Evolutionary conservation across 2,888 invertebrate genomes (phyloP).

Genomic region (Macrophya annulata): DNA sequence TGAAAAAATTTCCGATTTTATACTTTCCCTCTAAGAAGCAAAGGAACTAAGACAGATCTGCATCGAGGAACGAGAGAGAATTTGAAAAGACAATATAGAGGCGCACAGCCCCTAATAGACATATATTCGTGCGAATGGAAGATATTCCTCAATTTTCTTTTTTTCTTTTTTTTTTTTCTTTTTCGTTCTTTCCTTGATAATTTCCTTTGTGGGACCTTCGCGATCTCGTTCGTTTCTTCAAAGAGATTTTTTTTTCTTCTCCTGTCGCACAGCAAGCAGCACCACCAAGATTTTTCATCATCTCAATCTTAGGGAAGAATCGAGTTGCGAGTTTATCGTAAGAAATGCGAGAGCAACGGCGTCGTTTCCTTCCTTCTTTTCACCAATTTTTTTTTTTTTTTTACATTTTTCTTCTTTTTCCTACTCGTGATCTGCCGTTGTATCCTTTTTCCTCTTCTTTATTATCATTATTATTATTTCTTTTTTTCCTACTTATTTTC

Average conservation of each 20-base stretch:
- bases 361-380: background rate
- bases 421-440: background rate
- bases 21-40: background rate
- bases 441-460: background rate
- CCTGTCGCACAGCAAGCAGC: too few species aligned
- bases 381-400: background rate
- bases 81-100: background rate
- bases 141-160: constrained; percentile 49
- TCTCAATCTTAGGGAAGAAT: constrained; percentile 27
- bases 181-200: background rate
- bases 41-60: background rate
- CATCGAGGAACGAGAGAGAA: background rate
- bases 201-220: constrained; percentile 25
- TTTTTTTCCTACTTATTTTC: background rate
- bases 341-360: background rate
- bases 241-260: background rate
- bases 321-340: constrained; percentile 19
- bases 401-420: too few species aligned
- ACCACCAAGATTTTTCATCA: constrained; percentile 38
- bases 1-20: background rate
- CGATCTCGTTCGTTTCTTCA: constrained; percentile 23
- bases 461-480: too few species aligned
- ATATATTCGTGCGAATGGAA: constrained; percentile 55
- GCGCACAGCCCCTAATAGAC: background rate
- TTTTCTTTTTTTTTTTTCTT: background rate